These are phyloP conservation scores for Cryptotermes secundus DNA, from an alignment of 1,140 invertebrate genomes.

Conservation along the genomic window DNA sequence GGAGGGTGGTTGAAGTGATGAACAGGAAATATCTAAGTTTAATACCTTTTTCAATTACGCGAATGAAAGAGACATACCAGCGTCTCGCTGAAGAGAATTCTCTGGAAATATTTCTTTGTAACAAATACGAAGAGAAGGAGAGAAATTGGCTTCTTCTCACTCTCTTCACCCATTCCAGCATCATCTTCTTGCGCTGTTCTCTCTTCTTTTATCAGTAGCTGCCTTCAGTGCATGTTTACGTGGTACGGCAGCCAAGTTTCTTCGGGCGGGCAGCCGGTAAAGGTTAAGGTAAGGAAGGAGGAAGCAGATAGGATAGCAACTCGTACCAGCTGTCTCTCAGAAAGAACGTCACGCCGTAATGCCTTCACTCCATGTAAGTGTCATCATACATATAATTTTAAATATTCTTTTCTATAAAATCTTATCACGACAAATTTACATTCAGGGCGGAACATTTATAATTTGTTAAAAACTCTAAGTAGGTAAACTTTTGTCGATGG, in stretches of 20 bases:
- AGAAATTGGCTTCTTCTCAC: neutral
- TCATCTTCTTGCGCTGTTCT: neutral
- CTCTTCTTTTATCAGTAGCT: neutral
- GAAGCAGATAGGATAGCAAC: too few species aligned
- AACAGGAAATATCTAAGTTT: slow-evolving; percentile 2
- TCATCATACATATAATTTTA: too few species aligned
- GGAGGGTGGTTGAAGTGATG: neutral
- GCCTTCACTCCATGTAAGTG: too few species aligned
- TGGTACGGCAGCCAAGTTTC: neutral
- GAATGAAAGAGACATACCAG: neutral
- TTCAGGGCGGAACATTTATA: too few species aligned
- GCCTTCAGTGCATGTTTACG: neutral
- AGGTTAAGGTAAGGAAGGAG: neutral
- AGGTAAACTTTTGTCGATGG: too few species aligned
- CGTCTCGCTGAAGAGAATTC: neutral
- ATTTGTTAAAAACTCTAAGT: too few species aligned
- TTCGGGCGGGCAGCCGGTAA: neutral
- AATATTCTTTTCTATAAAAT: too few species aligned
- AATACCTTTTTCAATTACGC: slow-evolving; percentile 6
- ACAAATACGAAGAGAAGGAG: neutral
- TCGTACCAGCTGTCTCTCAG: too few species aligned
- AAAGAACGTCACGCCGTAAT: too few species aligned
- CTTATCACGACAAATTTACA: too few species aligned
- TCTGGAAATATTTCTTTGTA: neutral
- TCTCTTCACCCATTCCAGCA: neutral